Percentiles rank a stretch among this genome's conserved stretches.
Conservation (phyloP, 2,113 vertebrate genomes). For the Phyllopteryx taeniolatus region DNA sequence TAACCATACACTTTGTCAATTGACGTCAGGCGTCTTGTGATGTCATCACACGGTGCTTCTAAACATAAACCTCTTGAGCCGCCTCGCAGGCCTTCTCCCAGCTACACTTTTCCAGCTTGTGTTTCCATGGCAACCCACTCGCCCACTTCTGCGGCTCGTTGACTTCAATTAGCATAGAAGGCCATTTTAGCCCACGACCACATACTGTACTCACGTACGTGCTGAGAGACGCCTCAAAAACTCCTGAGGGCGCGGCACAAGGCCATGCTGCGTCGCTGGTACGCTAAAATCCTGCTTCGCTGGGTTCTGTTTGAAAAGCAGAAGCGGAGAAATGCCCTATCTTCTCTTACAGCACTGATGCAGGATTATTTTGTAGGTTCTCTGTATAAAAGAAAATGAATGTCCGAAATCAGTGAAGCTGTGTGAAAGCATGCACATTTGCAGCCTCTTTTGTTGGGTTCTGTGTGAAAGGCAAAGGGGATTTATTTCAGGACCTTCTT, state of each 20-base stretch:
- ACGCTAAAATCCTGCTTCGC: background rate
- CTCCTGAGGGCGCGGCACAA: constrained; percentile 6
- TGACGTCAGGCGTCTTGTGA: background rate
- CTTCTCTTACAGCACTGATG: no score
- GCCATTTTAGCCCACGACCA: constrained; percentile 47
- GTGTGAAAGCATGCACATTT: background rate
- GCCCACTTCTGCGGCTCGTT: constrained; percentile 59
- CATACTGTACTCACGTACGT: constrained; percentile 42
- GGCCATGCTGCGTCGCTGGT: background rate
- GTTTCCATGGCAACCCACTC: constrained; percentile 76
- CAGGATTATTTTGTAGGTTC: background rate
- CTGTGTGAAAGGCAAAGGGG: background rate
- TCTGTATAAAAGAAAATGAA: background rate
- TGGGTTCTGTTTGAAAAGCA: background rate
- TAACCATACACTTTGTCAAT: background rate
- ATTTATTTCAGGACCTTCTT: background rate
- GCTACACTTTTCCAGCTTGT: constrained; percentile 42
- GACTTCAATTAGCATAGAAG: constrained; percentile 73
- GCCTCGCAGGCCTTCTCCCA: background rate
- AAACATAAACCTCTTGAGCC: background rate
- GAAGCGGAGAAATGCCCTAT: background rate
- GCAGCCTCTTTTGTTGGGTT: background rate
- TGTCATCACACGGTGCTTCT: background rate
- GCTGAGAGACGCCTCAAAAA: constrained; percentile 44
- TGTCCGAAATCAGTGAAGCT: background rate